Conservation (phyloP, 2,888 invertebrate species). For the Agelastica alni region DNA sequence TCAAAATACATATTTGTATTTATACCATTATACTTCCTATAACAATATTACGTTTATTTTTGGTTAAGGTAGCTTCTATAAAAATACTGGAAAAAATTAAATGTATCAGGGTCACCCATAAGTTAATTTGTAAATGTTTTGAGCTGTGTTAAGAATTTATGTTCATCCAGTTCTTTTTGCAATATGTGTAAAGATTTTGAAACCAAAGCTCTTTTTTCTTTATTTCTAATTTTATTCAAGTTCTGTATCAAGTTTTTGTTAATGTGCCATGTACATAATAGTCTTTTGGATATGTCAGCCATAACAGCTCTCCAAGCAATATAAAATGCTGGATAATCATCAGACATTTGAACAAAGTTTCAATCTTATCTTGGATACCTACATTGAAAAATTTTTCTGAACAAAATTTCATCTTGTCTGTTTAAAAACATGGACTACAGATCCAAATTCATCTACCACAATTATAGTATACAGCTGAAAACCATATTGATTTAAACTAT, state of each 20-base stretch:
- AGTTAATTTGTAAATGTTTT: constrained; percentile 7
- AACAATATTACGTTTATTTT: constrained; percentile 21
- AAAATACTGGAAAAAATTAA: constrained; percentile 19
- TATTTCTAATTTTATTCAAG: constrained; percentile 16
- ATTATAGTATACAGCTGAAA: neutral
- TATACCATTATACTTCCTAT: constrained; percentile 32
- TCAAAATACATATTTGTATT: too few species aligned
- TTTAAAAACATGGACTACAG: neutral
- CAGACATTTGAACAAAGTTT: constrained; percentile 20
- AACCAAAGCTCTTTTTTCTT: constrained; percentile 17
- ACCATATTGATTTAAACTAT: constrained; percentile 12
- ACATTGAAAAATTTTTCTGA: constrained; percentile 2
- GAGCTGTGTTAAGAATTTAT: constrained; percentile 10
- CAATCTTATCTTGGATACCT: constrained; percentile 9
- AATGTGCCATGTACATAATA: neutral
- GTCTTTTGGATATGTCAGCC: neutral
- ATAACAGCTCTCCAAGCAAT: neutral
- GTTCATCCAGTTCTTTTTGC: constrained; percentile 23
- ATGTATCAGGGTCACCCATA: constrained; percentile 18
- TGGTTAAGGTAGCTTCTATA: constrained; percentile 12
- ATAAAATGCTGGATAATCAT: constrained; percentile 8
- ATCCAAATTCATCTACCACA: neutral
- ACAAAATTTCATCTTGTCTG: neutral
- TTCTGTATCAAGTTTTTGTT: neutral
- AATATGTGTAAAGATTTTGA: constrained; percentile 19